Conservation (phyloP, 2,797 vertebrate genomes). For the Ambastaia sidthimunki region DNA sequence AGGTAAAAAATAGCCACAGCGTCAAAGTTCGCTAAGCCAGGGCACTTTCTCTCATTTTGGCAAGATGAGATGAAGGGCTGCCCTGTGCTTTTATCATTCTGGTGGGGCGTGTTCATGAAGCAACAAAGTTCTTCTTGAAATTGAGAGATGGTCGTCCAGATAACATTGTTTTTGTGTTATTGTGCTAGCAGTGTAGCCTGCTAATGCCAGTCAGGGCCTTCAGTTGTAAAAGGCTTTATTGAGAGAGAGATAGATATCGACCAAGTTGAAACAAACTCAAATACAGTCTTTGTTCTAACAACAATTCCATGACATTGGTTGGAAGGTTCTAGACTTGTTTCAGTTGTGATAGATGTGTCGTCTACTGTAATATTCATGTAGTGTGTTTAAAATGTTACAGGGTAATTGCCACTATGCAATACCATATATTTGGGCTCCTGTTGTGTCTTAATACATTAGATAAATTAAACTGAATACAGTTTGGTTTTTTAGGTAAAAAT, state of each 20-base stretch:
- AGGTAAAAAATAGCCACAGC: not conserved
- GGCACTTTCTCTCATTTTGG: conserved; percentile 33
- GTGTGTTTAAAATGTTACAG: not conserved
- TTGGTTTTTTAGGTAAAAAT: too few species aligned
- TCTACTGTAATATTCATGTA: not conserved
- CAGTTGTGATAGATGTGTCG: not conserved
- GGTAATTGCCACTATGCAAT: too few species aligned
- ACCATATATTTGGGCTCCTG: too few species aligned
- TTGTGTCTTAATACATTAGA: too few species aligned
- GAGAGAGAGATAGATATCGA: not conserved
- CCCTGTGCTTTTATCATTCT: conserved; percentile 27
- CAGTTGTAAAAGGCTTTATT: conserved; percentile 2
- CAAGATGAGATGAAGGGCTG: conserved; percentile 44
- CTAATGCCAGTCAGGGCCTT: not conserved
- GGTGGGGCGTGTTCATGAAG: conserved; percentile 23
- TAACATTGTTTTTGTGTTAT: conserved; percentile 8
- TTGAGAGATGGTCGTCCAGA: conserved; percentile 25
- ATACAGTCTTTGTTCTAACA: not conserved
- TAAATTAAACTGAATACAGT: too few species aligned
- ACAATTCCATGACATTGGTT: not conserved
- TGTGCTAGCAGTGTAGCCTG: conserved; percentile 3
- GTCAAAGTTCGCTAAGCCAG: conserved; percentile 9
- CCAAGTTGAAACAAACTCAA: conserved; percentile 3
- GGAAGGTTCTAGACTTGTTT: not conserved
- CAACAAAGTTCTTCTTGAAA: conserved; percentile 1